Evolutionary conservation across 2,797 vertebrate genomes (phyloP), one percentile per base, ranked within the genome.

Genomic region (Gymnoscopelus braueri): DNA sequence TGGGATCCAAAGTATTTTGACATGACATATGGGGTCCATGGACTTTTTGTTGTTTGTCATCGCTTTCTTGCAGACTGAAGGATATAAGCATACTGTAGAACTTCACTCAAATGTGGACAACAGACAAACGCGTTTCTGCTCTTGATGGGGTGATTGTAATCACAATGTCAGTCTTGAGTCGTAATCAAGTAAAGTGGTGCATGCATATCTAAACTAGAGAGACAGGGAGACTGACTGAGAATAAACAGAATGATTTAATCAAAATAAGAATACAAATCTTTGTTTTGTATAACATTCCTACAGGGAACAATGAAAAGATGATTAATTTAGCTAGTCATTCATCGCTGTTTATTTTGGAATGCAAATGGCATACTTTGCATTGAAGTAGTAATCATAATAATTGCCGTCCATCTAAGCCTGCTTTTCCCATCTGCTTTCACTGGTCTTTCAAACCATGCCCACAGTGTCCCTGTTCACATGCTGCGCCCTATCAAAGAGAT

Each of bases 11-110:
- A 60, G 48, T 13, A 29, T 15, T 11, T 23, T 52, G 3, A 7
- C 15, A 52, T 49, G 9, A 54, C 5, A 19, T 56, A n/a, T 47
- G 11, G 19, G 57, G 63, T 71, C 70, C n/a, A n/a, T 54, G 74
- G 75, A n/a, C 57, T 49, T 47, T 52, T 52, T 74, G 72, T n/a
- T 50, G 48, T 52, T 52, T 73, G 52, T 73, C 60, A 26, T 44
- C 13, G 5, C 32, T n/a, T 9, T 29, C 5, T 26, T 32, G 12
- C 55, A 70, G 60, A 32, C 65, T 56, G 26, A 47, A 35, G 29
- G 26, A 13, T 52, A 6, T 39, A 19, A 32, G 14, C 50, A 12
- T 39, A n/a, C n/a, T n/a, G n/a, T n/a, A 12, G 19, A 35, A 29
- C 9, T 12, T 54, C 44, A 23, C 2, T 48, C 2, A 13, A 24